phyloP scores from a whole-genome alignment of 2,888 invertebrate species.

The Hirtodrosophila alboralis region DNA sequence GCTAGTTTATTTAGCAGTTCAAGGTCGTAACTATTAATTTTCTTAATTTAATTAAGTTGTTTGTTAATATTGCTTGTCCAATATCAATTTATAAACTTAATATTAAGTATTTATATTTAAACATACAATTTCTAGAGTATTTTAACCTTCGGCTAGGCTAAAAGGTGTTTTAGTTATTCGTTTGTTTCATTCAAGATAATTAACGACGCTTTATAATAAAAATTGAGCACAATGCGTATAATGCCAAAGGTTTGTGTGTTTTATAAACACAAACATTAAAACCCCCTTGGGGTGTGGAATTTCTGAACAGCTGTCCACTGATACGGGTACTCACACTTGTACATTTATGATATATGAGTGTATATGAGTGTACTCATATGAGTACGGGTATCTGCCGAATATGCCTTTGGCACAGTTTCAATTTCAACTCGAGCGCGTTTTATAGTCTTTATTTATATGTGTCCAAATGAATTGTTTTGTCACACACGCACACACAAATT shows the following conservation, averaged over 20 bases:
- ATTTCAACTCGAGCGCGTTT: conserved; percentile 21
- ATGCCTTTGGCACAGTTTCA: conserved; percentile 51
- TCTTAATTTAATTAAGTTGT: too few relatives aligned
- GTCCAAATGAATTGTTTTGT: conserved; percentile 34
- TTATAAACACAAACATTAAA: conserved; percentile 29
- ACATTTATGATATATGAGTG: too few relatives aligned
- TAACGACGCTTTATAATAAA: conserved; percentile 32
- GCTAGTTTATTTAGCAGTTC: too few relatives aligned
- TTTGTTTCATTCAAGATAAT: conserved; percentile 10
- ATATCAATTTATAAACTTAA: neutral
- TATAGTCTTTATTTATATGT: conserved; percentile 32
- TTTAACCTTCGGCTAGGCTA: conserved; percentile 1
- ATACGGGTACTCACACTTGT: conserved; percentile 24
- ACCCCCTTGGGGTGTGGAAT: conserved; percentile 6
- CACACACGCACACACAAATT: conserved; percentile 46
- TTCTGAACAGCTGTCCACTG: conserved; percentile 39
- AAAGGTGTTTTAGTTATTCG: neutral
- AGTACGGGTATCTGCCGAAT: conserved; percentile 36
- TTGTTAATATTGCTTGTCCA: too few relatives aligned
- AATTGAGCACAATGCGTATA: conserved; percentile 44
- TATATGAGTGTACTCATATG: conserved; percentile 11
- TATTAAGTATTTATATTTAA: neutral
- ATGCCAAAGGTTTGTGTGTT: conserved; percentile 40
- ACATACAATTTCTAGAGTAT: conserved; percentile 4
- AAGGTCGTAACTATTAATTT: conserved; percentile 4